These are phyloP conservation scores for Paramisgurnus dabryanus DNA, from an alignment of 2,113 vertebrate species.

Conservation along the genomic window DNA sequence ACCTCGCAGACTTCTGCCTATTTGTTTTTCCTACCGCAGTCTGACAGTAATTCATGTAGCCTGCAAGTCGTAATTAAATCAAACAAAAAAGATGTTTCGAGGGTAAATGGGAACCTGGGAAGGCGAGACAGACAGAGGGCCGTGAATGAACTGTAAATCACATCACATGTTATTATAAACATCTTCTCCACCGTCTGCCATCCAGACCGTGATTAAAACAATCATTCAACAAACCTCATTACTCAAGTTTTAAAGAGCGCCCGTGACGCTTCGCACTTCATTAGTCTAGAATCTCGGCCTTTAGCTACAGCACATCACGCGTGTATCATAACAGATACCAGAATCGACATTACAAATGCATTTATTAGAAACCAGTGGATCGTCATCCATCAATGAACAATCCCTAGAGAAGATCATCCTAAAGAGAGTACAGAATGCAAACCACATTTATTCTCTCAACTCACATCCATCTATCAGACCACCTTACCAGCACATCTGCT, in stretches of 20 bases:
- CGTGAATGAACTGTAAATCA: constrained; percentile 25
- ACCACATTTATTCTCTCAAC: background rate
- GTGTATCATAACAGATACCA: background rate
- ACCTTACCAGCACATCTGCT: constrained; percentile 51
- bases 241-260: constrained; percentile 31
- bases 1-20: background rate
- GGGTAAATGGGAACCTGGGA: constrained; percentile 18
- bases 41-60: constrained; percentile 42
- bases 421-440: background rate
- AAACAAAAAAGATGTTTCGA: constrained; percentile 8
- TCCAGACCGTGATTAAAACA: constrained; percentile 42
- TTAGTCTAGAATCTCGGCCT: constrained; percentile 5
- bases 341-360: background rate
- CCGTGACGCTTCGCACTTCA: constrained; percentile 15
- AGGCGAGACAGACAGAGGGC: constrained; percentile 2
- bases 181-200: constrained; percentile 31
- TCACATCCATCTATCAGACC: background rate
- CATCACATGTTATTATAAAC: constrained; percentile 31
- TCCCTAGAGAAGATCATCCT: background rate
- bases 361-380: background rate
- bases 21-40: constrained; percentile 12
- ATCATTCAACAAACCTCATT: constrained; percentile 45
- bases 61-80: constrained; percentile 44
- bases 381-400: background rate
- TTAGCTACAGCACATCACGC: background rate